Evolutionary conservation across 1,140 invertebrate species (phyloP).

Genomic region (Lasioglossum baleicum): DNA sequence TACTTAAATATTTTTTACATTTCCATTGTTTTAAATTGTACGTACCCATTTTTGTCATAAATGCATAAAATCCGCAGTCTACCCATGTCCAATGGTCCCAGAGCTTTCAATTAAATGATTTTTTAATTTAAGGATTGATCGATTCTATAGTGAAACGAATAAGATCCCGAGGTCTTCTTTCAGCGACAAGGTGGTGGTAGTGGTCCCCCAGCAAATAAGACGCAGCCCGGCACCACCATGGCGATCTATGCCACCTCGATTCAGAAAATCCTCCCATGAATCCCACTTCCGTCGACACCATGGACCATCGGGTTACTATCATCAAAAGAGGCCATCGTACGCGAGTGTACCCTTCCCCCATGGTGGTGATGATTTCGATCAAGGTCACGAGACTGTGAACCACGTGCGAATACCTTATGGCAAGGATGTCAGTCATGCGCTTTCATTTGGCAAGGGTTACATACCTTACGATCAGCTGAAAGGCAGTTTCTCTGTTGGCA

Average conservation of each 20-base stretch:
- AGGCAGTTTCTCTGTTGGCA: slow-evolving; percentile 50
- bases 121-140: too few relatives aligned
- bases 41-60: too few relatives aligned
- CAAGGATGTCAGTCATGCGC: slow-evolving; percentile 65
- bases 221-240: slow-evolving; percentile 58
- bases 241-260: slow-evolving; percentile 8
- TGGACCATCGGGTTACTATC: neutral
- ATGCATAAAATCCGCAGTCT: too few relatives aligned
- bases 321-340: slow-evolving; percentile 25
- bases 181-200: slow-evolving; percentile 68
- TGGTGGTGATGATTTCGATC: slow-evolving; percentile 70
- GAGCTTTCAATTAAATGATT: too few relatives aligned
- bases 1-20: too few relatives aligned
- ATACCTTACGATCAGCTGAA: slow-evolving; percentile 69
- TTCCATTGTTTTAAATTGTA: too few relatives aligned
- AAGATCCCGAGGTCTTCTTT: neutral
- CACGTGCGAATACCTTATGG: slow-evolving; percentile 68
- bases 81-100: too few relatives aligned
- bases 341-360: slow-evolving; percentile 47
- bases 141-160: neutral
- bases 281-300: slow-evolving; percentile 36
- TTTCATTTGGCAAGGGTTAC: slow-evolving; percentile 71
- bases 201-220: slow-evolving; percentile 66
- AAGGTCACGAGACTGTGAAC: slow-evolving; percentile 65
- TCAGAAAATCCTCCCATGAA: slow-evolving; percentile 40